Evolutionary conservation across 2,113 vertebrate genomes (phyloP), one percentile per base, ranked within the genome.

Genomic region (Anolis sagrei): DNA sequence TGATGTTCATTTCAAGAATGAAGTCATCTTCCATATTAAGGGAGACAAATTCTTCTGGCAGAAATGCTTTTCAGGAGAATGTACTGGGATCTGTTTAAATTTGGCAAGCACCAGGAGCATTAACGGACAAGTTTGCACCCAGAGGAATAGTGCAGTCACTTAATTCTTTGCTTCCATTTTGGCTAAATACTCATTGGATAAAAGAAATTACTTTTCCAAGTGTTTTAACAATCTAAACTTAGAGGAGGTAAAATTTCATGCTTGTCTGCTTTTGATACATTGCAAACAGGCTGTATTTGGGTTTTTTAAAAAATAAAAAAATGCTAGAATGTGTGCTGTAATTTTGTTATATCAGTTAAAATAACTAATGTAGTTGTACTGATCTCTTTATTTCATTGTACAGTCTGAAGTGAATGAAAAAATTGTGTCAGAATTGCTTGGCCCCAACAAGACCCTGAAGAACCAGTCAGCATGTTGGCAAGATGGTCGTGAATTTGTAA

Each of bases 381-480:
- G 19, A 88, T 64, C 85, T 0, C 62, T 86, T 89, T 90, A 5
- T 29, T 93, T 86, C 0, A 1, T 85, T 62, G 88, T 91, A 83
- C 94, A 99, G 98, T 98, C 97, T 23, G 97, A 97, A 84, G 98
- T 99, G 87, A 99, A 99, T 94, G 97, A 97, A n/a, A 81, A 51
- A 51, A 95, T 98, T 79, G 98, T 99, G 95, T 97, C 97, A 96
- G 98, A 99, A 92, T 94, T 96, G 62, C 96, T 99, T 14, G 97
- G 97, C 0, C 98, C 96, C 82, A 97, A 98, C 81, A 97, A 96
- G 88, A 97, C 97, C 86, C 90, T 96, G 4, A 97, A 97, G 90
- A 98, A 97, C 87, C 95, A 98, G 88, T 97, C 97, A 0, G 97
- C 98, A 89, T 99, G 99, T 93, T 99, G 98, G 98, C 99, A 99